Percentiles rank a stretch among this genome's conserved stretches.
These are phyloP conservation scores for Polypedilum vanderplanki DNA, from an alignment of 1,140 invertebrate species.

Conservation along the genomic window DNA sequence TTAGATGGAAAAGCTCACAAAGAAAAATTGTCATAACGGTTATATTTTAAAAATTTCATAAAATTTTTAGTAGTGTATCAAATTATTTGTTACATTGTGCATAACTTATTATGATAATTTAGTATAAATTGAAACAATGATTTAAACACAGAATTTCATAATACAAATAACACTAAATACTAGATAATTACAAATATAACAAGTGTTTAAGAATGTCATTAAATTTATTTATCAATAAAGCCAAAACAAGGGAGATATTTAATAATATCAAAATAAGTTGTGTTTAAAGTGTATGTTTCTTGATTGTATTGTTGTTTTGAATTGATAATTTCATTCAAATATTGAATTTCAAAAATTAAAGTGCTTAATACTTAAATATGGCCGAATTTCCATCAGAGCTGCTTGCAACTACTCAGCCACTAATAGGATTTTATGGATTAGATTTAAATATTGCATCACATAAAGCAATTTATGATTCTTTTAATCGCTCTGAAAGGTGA, in stretches of 20 bases:
- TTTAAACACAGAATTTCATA: too few species aligned
- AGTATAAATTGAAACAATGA: too few species aligned
- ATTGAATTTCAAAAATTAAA: neutral
- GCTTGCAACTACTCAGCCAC: constrained; percentile 67
- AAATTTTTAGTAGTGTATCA: too few species aligned
- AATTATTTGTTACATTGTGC: too few species aligned
- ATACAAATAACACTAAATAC: too few species aligned
- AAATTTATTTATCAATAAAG: neutral
- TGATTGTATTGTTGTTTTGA: neutral
- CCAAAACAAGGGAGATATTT: neutral
- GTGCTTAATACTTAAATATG: neutral
- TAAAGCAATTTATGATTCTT: constrained; percentile 86
- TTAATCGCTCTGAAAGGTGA: constrained; percentile 65
- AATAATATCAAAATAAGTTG: neutral
- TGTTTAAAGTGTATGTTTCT: too few species aligned
- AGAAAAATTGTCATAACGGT: too few species aligned
- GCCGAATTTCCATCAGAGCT: constrained; percentile 66
- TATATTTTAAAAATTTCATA: too few species aligned
- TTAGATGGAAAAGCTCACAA: too few species aligned
- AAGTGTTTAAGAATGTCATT: neutral
- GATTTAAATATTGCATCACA: constrained; percentile 83
- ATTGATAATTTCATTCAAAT: neutral
- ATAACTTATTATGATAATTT: too few species aligned
- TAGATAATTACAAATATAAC: neutral
- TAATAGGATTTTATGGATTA: constrained; percentile 79